Evolutionary conservation across 2,113 vertebrate species (phyloP).

Genomic region (Protobothrops flavoviridis): DNA sequence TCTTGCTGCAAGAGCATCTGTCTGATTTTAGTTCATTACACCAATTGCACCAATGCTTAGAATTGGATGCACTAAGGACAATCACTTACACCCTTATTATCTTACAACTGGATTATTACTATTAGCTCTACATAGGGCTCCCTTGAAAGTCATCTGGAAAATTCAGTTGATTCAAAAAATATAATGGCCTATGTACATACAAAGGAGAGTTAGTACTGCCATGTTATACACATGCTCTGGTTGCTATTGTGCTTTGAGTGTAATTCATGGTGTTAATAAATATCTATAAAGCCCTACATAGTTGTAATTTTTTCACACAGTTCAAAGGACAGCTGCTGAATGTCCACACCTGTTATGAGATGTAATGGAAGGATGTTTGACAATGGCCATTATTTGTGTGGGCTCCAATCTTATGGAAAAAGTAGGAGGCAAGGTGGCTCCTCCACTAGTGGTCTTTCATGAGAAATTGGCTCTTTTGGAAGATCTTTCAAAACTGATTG

Average conservation of each 20-base stretch:
- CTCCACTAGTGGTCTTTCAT: not conserved
- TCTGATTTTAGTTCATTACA: not conserved
- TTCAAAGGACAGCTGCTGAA: not conserved
- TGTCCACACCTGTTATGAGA: not conserved
- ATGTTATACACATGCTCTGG: not conserved
- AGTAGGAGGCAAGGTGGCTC: not conserved
- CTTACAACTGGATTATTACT: not conserved
- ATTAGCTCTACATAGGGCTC: not conserved
- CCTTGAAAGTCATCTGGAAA: not conserved
- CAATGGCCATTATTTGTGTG: not conserved
- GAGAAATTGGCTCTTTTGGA: not conserved
- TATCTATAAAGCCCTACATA: not conserved
- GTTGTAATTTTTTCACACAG: not conserved
- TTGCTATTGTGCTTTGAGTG: not conserved
- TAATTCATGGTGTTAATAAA: not conserved
- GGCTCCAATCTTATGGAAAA: not conserved
- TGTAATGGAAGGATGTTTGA: not conserved
- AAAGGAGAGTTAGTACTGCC: not conserved
- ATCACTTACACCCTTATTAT: not conserved
- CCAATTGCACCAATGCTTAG: not conserved
- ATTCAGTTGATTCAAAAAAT: not conserved
- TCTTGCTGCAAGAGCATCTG: not conserved
- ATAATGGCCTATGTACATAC: not conserved
- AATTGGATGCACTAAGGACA: not conserved
- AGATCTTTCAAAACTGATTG: not conserved